Conservation (phyloP, 2,888 invertebrate species). For the Ochlodes sylvanus region DNA sequence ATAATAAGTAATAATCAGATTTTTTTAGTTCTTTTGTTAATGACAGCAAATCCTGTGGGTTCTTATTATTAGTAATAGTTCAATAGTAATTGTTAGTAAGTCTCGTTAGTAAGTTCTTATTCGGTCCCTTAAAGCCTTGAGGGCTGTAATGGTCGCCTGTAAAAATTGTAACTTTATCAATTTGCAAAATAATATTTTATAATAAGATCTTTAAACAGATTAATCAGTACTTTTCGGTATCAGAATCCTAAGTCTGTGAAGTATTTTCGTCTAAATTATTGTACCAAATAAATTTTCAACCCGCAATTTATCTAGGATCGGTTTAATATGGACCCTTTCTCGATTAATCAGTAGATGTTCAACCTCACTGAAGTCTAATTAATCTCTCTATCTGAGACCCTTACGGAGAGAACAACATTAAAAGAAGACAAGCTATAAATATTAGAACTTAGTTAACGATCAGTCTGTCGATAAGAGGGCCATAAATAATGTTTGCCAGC, state of each 20-base stretch:
- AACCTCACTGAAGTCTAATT: slow-evolving; percentile 18
- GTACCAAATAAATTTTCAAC: background rate
- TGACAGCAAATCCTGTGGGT: no score
- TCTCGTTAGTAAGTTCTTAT: no score
- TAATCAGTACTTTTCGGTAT: no score
- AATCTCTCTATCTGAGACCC: slow-evolving; percentile 8
- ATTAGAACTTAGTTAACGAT: slow-evolving; percentile 29
- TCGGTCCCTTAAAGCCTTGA: no score
- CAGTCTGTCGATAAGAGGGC: slow-evolving; percentile 13
- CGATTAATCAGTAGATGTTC: slow-evolving; percentile 4
- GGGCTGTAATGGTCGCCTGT: no score
- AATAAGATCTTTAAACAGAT: no score
- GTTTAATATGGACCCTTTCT: background rate
- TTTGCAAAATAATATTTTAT: no score
- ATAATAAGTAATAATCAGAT: no score
- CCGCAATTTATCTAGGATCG: background rate
- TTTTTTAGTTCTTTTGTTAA: no score
- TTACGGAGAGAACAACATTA: slow-evolving; percentile 16
- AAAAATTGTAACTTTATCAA: no score
- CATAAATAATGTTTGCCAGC: slow-evolving; percentile 27
- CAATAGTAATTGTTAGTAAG: no score
- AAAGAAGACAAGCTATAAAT: slow-evolving; percentile 27
- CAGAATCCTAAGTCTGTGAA: background rate
- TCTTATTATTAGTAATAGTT: no score
- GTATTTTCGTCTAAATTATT: background rate